Conservation (phyloP, 2,113 vertebrate genomes). For the Mustelus asterias region DNA sequence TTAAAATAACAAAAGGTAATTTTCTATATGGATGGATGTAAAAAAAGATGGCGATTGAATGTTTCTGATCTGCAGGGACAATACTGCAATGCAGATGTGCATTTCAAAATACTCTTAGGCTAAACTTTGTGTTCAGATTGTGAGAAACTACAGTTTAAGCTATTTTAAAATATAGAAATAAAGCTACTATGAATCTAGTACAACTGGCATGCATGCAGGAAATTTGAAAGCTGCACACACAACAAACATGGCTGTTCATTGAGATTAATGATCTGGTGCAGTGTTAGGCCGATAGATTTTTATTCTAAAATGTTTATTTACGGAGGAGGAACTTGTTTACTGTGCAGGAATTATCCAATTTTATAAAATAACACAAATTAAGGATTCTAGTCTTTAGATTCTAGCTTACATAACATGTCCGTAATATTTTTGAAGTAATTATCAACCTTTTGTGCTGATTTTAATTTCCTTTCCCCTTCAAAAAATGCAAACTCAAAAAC, state of each 20-base stretch:
- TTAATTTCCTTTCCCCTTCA: background rate
- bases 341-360: background rate
- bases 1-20: slow-evolving; percentile 14
- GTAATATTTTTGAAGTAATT: background rate
- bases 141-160: background rate
- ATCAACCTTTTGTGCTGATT: background rate
- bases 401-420: background rate
- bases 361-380: background rate
- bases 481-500: background rate
- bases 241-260: slow-evolving; percentile 43
- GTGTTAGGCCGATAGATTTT: slow-evolving; percentile 38
- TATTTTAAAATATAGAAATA: slow-evolving; percentile 6
- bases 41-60: slow-evolving; percentile 29
- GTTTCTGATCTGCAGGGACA: slow-evolving; percentile 1
- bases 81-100: slow-evolving; percentile 38
- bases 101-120: background rate
- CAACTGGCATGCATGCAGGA: background rate
- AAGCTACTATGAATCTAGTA: background rate
- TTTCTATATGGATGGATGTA: background rate
- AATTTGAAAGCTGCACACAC: slow-evolving; percentile 38
- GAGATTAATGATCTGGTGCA: slow-evolving; percentile 39
- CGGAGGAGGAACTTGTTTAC: background rate
- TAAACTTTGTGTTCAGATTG: background rate
- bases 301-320: slow-evolving; percentile 14
- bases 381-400: slow-evolving; percentile 5